These are phyloP conservation scores for Lissonota sp. DNA, from an alignment of 2,888 invertebrate genomes.

Conservation along the genomic window DNA sequence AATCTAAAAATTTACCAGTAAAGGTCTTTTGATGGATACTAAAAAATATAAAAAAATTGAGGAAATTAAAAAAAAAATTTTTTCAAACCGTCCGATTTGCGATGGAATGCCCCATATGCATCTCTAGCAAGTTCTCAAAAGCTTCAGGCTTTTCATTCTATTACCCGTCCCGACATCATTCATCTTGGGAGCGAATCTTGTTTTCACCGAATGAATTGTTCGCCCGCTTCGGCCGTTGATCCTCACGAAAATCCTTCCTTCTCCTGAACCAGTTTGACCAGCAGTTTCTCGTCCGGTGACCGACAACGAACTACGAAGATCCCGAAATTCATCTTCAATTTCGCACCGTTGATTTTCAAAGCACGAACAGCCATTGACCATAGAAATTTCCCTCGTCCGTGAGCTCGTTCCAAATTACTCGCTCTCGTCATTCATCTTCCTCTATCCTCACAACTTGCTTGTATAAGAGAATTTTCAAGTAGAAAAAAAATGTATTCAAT, in stretches of 20 bases:
- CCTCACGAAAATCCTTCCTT: slow-evolving; percentile 25
- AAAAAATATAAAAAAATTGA: too few species aligned
- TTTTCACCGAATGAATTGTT: slow-evolving; percentile 64
- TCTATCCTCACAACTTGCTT: too few species aligned
- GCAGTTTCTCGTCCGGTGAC: slow-evolving; percentile 6
- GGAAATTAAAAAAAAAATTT: too few species aligned
- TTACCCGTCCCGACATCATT: slow-evolving; percentile 73
- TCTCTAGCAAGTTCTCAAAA: slow-evolving; percentile 53
- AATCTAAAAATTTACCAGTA: too few species aligned
- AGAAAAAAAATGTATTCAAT: too few species aligned
- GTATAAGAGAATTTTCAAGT: too few species aligned
- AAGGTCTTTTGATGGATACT: too few species aligned
- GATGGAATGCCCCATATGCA: neutral
- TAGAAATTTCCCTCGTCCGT: too few species aligned
- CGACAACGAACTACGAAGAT: slow-evolving; percentile 2
- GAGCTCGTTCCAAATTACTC: too few species aligned
- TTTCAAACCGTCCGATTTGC: too few species aligned
- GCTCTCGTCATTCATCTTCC: too few species aligned
- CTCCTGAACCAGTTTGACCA: slow-evolving; percentile 45
- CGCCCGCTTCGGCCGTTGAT: slow-evolving; percentile 29
- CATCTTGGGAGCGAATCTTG: slow-evolving; percentile 71
- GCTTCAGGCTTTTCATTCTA: slow-evolving; percentile 75
- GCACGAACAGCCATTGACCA: too few species aligned
- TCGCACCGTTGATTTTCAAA: neutral
- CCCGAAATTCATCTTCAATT: slow-evolving; percentile 8